Conservation (phyloP, 92 coral and sea anemone genomes). For the Bergia sp. region DNA sequence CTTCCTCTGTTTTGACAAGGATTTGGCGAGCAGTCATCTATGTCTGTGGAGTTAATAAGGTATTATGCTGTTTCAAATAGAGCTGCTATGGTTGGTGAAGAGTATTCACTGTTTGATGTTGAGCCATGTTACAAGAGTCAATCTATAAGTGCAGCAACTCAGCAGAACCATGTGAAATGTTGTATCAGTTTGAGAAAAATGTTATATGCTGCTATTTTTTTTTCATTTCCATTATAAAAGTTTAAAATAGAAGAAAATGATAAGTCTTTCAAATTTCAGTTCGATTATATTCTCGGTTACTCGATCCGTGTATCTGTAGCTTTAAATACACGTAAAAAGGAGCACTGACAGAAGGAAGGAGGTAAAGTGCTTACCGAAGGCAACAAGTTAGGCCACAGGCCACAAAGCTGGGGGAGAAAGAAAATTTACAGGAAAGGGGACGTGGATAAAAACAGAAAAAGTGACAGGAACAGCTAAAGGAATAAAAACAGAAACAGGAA, state of each 20-base stretch:
- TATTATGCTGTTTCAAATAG: neutral
- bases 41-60: too few relatives aligned
- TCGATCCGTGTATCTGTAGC: neutral
- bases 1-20: too few relatives aligned
- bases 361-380: neutral
- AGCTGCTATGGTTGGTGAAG: neutral
- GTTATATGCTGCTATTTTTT: too few relatives aligned
- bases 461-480: neutral
- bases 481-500: too few relatives aligned
- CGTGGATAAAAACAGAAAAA: neutral
- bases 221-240: too few relatives aligned
- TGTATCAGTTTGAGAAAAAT: too few relatives aligned
- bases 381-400: neutral
- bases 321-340: too few relatives aligned
- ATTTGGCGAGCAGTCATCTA: too few relatives aligned
- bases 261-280: neutral
- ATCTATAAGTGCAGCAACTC: neutral
- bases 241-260: neutral
- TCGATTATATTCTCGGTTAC: neutral
- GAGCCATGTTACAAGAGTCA: neutral
- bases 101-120: neutral
- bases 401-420: neutral
- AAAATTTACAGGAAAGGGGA: neutral
- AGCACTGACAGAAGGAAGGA: too few relatives aligned
- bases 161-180: neutral